Conservation (phyloP, 2,888 invertebrate genomes). For the Cryptosula pallasiana region DNA sequence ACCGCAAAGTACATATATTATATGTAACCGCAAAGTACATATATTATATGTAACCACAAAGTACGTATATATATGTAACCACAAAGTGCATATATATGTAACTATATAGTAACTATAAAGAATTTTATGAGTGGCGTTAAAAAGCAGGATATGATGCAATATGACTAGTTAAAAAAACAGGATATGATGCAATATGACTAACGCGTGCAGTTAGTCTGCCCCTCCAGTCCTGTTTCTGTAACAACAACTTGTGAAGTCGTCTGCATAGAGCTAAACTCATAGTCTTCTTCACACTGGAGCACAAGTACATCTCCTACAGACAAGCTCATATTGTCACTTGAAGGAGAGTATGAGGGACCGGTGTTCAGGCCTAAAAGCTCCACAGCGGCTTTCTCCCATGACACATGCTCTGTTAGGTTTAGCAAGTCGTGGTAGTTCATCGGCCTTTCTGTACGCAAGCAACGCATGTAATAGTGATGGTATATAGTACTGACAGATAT, state of each 20-base stretch:
- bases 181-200: not conserved
- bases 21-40: no score
- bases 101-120: no score
- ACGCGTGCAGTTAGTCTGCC: not conserved
- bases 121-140: no score
- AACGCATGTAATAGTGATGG: no score
- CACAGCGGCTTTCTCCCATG: not conserved
- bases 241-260: not conserved
- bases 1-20: no score
- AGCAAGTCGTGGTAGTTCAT: not conserved
- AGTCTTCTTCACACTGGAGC: not conserved
- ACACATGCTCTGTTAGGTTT: not conserved
- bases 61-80: no score
- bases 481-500: no score
- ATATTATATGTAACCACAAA: no score
- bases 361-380: no score
- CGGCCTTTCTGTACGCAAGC: not conserved
- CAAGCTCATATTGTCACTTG: no score
- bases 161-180: not conserved
- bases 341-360: not conserved
- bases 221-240: not conserved
- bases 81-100: no score
- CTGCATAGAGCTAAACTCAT: not conserved
- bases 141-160: no score
- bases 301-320: not conserved